Evolutionary conservation across 2,113 vertebrate species (phyloP), one percentile per base, ranked within the genome.

Genomic region (Haemorhous mexicanus): DNA sequence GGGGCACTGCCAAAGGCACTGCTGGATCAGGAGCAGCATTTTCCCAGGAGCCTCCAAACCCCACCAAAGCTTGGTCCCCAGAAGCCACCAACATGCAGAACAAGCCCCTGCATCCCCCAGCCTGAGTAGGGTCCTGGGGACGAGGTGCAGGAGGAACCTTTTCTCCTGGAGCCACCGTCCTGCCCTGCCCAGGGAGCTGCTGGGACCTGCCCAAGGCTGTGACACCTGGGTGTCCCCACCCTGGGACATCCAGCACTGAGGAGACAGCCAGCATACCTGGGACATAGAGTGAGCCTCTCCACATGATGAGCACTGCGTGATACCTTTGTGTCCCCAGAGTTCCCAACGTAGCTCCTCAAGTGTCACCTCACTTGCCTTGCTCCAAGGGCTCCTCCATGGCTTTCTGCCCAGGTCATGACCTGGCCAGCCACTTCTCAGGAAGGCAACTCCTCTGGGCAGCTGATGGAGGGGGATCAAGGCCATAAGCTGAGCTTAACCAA

Each of bases 311-410:
- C 2, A 6, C 33, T 61, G 6, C 2, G 8, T 13, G 41, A 33
- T 2, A 20, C 27, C 56, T 74, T 69, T 15, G 7, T 5, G 4
- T 43, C 75, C 56, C 44, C 80, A 61, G 47, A n/a, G 68, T 0
- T 67, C 43, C 52, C 73, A 55, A 1, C 16, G 20, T 0, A 2
- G 33, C 43, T 72, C 23, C 59, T 55, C 0, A 0, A 55, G 47
- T 1, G 50, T 46, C 26, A 46, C 67, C 67, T 58, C 32, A 10
- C 26, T 47, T 55, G 30, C 32, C 69, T 55, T 35, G 47, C 55
- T 49, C 73, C 7, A 6, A 64, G 64, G 58, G 37, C 37, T 83
- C 10, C 55, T 63, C 56, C n/a, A 1, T 19, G 39, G 11, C 47
- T 49, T 87, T 75, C 76, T 83, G 61, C 27, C 24, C n/a, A 18